Evolutionary conservation across 2,797 vertebrate genomes (phyloP), one percentile per base, ranked within the genome.

Genomic region (Monodelphis domestica): DNA sequence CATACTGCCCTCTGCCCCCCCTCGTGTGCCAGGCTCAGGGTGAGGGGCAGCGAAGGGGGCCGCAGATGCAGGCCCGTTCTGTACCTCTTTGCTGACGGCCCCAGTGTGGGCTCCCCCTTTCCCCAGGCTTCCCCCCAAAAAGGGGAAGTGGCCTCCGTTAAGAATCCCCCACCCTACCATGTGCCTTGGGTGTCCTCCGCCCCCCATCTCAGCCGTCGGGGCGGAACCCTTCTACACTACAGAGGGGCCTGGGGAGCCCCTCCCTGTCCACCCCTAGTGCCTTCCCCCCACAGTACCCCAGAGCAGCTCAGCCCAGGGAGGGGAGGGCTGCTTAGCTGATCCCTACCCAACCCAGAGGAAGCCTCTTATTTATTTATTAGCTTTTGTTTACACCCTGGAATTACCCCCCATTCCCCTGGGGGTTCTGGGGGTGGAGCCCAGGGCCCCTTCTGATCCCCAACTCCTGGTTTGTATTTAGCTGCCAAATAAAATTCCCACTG

Each of bases 341-440:
- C 95, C 95, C n/a, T 2, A 92, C 97, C 84, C 59, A 63, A 54
- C 92, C 95, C 96, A 94, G 91, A 97, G 97, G 96, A 96, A 94
- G 93, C 96, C 91, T 95, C 96, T 84, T 97, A 96, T 97, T 97
- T 98, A 98, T 98, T 98, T 98, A 98, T 98, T 98, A 97, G 97
- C 97, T 97, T 97, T 96, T 95, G 97, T 98, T 98, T 97, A 97
- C 96, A 95, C 96, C 96, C 95, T 95, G 97, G 96, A 97, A 95
- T 96, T 89, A 97, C 96, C 95, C 95, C 94, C 38, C 53, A 92
- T 94, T 95, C 91, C 97, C 88, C 91, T 90, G 95, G 96, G 94
- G 96, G 93, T 89, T 96, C 96, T 95, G 95, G 96, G 95, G 94
- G 96, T 96, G 96, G 95, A 97, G 95, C 97, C 97, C 92, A 95